Evolutionary conservation across 2,113 vertebrate genomes (phyloP).

Genomic region (Passer domesticus): DNA sequence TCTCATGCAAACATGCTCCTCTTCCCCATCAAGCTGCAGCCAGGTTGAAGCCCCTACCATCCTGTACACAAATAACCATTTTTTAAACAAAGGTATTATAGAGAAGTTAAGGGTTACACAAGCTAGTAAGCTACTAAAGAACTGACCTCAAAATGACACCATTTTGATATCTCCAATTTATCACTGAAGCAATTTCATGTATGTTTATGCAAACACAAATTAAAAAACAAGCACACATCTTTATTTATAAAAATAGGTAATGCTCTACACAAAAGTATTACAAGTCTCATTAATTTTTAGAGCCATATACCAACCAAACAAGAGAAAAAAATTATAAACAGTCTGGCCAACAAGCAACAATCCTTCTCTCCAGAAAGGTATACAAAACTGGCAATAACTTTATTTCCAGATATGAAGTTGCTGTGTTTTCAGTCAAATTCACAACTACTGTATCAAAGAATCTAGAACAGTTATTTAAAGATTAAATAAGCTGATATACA

Average conservation of each 20-base stretch:
- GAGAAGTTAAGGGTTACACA: background rate
- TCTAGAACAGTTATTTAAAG: background rate
- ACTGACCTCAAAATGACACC: background rate
- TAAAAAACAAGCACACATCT: background rate
- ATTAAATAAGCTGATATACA: background rate
- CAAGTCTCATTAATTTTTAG: background rate
- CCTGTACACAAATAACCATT: accelerated
- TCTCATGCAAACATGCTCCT: background rate
- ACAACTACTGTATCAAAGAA: background rate
- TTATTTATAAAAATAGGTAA: background rate
- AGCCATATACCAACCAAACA: background rate
- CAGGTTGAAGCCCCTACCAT: background rate
- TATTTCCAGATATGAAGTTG: background rate
- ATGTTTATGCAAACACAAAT: background rate
- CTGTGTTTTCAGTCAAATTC: background rate
- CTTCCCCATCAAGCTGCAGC: background rate
- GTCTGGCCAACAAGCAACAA: background rate
- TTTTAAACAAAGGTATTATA: background rate
- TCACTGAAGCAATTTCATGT: background rate
- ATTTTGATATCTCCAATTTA: background rate
- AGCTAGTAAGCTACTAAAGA: background rate
- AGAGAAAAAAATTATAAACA: background rate
- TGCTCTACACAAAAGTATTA: background rate
- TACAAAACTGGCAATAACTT: background rate
- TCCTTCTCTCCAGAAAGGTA: background rate